Base-by-base conservation (phyloP, 2,797 vertebrate genomes). In the Cossypha heuglini region DNA sequence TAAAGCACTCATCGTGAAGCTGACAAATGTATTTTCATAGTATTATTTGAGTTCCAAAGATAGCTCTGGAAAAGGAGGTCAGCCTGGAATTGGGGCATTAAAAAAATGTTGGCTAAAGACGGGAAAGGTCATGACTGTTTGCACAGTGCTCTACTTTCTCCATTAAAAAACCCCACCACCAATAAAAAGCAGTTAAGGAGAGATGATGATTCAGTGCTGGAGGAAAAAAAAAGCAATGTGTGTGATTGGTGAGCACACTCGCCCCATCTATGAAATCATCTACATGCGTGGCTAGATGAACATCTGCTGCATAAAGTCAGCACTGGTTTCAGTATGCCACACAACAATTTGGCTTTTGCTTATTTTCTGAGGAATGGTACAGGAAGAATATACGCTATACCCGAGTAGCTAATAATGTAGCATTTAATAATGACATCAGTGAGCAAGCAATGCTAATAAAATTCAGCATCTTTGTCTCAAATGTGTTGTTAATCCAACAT, bases 261-360 rank as follows among this genome's bases (percentile, higher is more conserved):
- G 11, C 90, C 86, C 69, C 93, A 95, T 96, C 85, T 93, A 90
- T 94, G 94, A 97, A 97, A 97, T 97, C 96, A 96, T 96, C 93
- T 91, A 91, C 69, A 86, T 95, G 91, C 25, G 52, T 96, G 96
- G 94, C 96, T 97, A 93, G 91, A 95, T 94, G 93, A 97, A 94
- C 96, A 96, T 96, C 96, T 97, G 97, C 96, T 97, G 92, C 92
- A 94, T 91, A 93, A 92, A 95, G 86, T 93, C 94, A 94, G 83
- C 40, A 54, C 48, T 94, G 71, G 90, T 91, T 97, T 96, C 94
- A 95, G 67, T 86, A 92, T 87, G 68, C 83, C 74, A 89, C 96
- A 93, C 93, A 95, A 95, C 83, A 94, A 58, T 93, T 97, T 86
- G 76, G 87, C 77, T 92, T 86, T 93, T 91, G 58, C 90, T 93